Percentiles rank a stretch among this genome's conserved stretches.
phyloP scores from a whole-genome alignment of 92 coral and sea anemone genomes.

The Siderastrea radians region DNA sequence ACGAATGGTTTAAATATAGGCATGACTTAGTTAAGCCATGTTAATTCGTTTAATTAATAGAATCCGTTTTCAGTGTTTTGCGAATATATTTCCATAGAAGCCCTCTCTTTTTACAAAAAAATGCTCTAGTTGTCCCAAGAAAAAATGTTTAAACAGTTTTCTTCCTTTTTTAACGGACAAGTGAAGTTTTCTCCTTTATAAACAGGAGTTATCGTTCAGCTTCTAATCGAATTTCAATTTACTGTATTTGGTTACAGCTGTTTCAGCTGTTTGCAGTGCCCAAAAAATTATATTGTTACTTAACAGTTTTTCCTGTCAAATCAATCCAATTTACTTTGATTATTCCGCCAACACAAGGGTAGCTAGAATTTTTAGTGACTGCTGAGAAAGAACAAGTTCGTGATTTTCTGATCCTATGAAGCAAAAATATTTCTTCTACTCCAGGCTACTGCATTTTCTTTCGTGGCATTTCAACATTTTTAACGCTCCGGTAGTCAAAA shows the following conservation, averaged over 20 bases:
- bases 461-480: background rate
- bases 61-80: background rate
- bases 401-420: no score
- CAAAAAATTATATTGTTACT: conserved; percentile 7
- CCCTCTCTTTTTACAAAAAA: background rate
- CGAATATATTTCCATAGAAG: background rate
- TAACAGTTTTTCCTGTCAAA: background rate
- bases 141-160: no score
- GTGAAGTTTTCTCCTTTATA: background rate
- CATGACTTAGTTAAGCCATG: background rate
- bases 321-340: background rate
- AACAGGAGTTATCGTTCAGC: background rate
- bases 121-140: background rate
- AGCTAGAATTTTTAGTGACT: no score
- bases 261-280: background rate
- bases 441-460: no score
- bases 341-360: background rate
- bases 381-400: no score
- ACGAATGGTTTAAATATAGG: conserved; percentile 30
- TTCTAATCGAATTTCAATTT: background rate
- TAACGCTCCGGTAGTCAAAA: background rate
- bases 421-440: no score
- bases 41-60: background rate
- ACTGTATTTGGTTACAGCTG: no score
- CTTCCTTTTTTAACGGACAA: background rate